These are phyloP conservation scores for Eremophila alpestris DNA, from an alignment of 2,797 vertebrate genomes.

Conservation along the genomic window DNA sequence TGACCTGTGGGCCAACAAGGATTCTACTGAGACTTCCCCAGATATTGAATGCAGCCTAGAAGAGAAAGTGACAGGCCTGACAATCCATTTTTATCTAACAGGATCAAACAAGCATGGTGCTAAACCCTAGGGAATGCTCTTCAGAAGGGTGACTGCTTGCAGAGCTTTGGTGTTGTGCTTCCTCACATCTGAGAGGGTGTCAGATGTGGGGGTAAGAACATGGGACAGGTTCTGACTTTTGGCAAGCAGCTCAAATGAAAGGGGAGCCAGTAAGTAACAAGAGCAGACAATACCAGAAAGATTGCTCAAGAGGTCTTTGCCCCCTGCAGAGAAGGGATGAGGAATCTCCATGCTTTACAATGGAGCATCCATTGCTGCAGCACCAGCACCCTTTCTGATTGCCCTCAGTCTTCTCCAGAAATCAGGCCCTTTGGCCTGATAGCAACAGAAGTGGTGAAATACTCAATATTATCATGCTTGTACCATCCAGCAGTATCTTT, in stretches of 20 bases:
- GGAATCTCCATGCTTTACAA: neutral
- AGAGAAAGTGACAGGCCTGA: neutral
- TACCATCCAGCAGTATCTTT: neutral
- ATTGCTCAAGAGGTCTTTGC: conserved; percentile 30
- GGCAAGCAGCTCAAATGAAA: conserved; percentile 50
- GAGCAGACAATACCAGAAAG: neutral
- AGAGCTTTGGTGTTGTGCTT: conserved; percentile 40
- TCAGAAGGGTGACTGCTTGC: neutral
- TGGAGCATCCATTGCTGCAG: too few relatives aligned
- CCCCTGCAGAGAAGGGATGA: neutral
- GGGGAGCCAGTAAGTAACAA: neutral
- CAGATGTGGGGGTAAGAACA: neutral
- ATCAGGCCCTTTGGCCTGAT: neutral
- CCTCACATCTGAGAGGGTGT: conserved; percentile 12
- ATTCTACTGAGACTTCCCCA: neutral
- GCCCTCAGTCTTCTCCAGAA: neutral
- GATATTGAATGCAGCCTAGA: neutral
- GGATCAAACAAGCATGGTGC: conserved; percentile 10
- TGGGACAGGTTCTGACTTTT: conserved; percentile 46
- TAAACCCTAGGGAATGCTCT: conserved; percentile 10
- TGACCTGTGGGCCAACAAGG: neutral
- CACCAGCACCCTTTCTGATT: neutral
- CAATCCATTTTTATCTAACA: neutral
- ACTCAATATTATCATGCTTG: fast-evolving
- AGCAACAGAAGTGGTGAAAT: neutral